Base-by-base conservation (phyloP, 2,113 vertebrate genomes). In the Takifugu flavidus region DNA sequence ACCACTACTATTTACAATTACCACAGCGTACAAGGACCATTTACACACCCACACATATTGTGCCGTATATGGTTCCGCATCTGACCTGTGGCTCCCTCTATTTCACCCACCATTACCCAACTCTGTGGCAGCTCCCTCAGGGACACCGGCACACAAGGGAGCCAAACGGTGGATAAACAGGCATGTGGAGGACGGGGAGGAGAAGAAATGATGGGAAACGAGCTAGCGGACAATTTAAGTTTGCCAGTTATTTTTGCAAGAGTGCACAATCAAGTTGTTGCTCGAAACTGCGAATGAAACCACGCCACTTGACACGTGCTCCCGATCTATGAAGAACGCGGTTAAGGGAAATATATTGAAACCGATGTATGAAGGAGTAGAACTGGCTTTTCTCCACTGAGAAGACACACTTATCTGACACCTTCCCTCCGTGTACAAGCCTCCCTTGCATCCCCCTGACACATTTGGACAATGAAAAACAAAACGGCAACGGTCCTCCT, bases 81-180 rank as follows among this genome's bases (percentile, higher is more conserved):
- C 65, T 82, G 82, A 75, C 87, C 74, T 54, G 3, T 59, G 65
- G 85, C 81, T 68, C 79, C 81, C 69, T 20, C 88, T 69, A 88
- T 89, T 91, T 88, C 89, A 90, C 74, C 75, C 78, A 26, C 72
- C 85, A 89, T 89, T 91, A 89, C 85, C 79, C 56, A 65, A 82
- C 72, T 82, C 69, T 44, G 43, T 25, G 13, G 46, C 59, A 49
- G 26, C 42, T 77, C 78, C 56, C 53, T n/a, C 12, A 1, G 78
- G 71, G 67, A 65, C 29, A 13, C 29, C 14, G 55, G 44, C 63
- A 60, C 66, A 74, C 63, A 29, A 44, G 74, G 62, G 67, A 65
- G 62, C 46, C 45, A 28, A 59, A 49, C 74, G 71, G 78, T 72
- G 67, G 79, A 88, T 82, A 80, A 81, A 80, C 67, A 68, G 72